Evolutionary conservation across 2,113 vertebrate genomes (phyloP), one percentile per base, ranked within the genome.

Genomic region (Megaceryle maxima): DNA sequence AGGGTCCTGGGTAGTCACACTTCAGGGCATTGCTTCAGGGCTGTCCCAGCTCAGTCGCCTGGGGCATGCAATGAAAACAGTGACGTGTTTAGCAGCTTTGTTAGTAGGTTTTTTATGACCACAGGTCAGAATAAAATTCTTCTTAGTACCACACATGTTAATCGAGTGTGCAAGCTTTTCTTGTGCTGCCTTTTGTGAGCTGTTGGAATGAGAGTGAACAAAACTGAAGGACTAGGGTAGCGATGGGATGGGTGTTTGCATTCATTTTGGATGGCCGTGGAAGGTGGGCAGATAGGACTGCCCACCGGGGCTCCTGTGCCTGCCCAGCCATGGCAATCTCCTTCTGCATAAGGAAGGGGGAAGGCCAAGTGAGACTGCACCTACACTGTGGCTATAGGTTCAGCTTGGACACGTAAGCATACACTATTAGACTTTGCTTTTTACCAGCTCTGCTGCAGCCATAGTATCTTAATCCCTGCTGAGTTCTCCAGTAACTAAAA

Each of bases 221-320:
- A 57, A 91, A 33, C 6, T 18, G 31, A 53, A 55, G 35, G 25
- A 16, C 0, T 1, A 33, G 12, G 13, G 31, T 20, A 35, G 5
- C 5, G 13, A 48, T 19, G 24, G 14, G 13, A 13, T 8, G 74
- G 13, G 13, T n/a, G 13, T 9, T 39, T 57, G 35, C 4, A 1
- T 66, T 77, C 2, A 0, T 11, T 90, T 84, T 17, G 2, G 20
- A 18, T 26, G 35, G 20, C 22, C 0, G 0, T 11, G 59, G 59
- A 46, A 19, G 24, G 13, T 25, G 25, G 28, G 22, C 59, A 82
- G 19, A 16, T 13, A 48, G 13, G 8, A 25, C 31, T 51, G 16
- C 28, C 24, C 37, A 7, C 37, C n/a, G 19, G 7, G 18, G 37
- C 18, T 11, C 44, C 55, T 3, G 1, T 2, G 4, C 31, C 14